phyloP scores from a whole-genome alignment of 2,113 vertebrate genomes.

The Zosterops japonicus region DNA sequence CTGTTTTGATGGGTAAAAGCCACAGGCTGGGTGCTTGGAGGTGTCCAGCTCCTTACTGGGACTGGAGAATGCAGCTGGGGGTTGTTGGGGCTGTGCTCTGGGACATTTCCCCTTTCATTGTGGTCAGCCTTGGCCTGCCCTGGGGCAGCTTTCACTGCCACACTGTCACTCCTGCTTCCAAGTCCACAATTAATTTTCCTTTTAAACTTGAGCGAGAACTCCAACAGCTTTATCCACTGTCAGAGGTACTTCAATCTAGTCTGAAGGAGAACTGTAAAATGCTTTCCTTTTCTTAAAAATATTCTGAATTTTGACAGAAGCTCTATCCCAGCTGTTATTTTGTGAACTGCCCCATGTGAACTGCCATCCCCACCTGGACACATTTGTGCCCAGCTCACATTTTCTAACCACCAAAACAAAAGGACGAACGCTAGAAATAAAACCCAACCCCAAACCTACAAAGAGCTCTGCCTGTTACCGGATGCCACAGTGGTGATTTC shows the following conservation, averaged over 20 bases:
- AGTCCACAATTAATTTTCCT: background rate
- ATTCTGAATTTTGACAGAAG: background rate
- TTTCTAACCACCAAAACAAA: background rate
- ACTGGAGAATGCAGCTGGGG: background rate
- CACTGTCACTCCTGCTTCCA: background rate
- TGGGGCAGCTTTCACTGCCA: background rate
- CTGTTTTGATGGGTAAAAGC: accelerated
- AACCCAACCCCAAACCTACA: background rate
- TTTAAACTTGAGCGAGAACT: background rate
- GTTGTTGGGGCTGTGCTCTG: accelerated
- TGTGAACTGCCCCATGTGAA: background rate
- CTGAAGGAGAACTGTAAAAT: background rate
- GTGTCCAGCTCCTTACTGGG: background rate
- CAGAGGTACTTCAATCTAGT: background rate
- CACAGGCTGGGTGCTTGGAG: background rate
- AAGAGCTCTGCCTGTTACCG: background rate
- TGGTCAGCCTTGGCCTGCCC: background rate
- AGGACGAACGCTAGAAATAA: background rate
- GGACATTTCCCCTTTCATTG: background rate
- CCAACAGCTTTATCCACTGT: background rate
- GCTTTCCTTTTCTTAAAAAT: background rate
- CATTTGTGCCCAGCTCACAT: background rate
- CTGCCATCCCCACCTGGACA: background rate
- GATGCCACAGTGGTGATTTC: slow-evolving; percentile 48
- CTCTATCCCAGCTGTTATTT: background rate